Evolutionary conservation across 2,797 vertebrate species (phyloP).

Genomic region (Myotis planiceps): DNA sequence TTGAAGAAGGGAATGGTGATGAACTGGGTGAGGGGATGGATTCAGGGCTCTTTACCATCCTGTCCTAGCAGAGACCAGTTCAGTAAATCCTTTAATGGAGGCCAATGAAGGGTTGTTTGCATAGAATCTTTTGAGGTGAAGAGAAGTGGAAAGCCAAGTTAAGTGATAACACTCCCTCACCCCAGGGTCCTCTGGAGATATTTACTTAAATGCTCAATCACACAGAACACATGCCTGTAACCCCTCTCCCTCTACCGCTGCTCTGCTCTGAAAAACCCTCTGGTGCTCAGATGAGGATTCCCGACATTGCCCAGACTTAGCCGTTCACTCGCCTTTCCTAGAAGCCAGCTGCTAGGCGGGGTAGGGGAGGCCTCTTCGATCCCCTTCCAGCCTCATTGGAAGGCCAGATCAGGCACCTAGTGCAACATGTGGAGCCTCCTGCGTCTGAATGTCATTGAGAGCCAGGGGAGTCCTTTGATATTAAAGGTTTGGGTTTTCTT

Average conservation of each 20-base stretch:
- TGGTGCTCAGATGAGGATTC: background rate
- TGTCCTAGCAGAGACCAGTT: background rate
- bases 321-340: background rate
- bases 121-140: conserved; percentile 3
- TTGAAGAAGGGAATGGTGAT: conserved; percentile 3
- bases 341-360: background rate
- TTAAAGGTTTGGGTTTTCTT: background rate
- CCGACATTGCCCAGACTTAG: background rate
- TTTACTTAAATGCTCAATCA: background rate
- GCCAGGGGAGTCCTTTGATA: background rate
- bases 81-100: background rate
- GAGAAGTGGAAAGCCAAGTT: background rate
- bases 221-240: background rate
- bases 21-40: background rate
- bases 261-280: background rate
- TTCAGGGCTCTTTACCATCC: background rate
- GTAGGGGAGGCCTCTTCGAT: background rate
- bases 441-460: background rate
- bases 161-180: background rate
- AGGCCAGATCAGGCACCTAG: background rate
- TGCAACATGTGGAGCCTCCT: background rate
- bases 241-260: background rate
- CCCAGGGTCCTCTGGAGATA: background rate
- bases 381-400: background rate
- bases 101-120: background rate